Conservation (phyloP, 2,797 vertebrate species). For the Carapus acus region DNA sequence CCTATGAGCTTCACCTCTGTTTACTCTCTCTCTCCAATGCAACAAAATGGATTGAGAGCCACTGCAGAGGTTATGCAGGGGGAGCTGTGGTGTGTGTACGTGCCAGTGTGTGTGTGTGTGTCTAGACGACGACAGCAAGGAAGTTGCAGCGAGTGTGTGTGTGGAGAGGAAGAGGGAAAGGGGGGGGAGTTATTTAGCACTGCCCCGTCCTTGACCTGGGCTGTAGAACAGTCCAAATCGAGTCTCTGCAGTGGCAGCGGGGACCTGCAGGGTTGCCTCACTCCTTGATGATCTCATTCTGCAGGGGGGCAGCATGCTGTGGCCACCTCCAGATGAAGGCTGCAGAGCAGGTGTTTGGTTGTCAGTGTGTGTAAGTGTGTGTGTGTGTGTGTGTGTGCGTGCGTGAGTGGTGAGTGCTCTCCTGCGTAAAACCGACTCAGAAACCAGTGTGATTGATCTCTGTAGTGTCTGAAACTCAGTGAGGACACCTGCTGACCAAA, state of each 20-base stretch:
- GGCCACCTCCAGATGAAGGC: conserved; percentile 57
- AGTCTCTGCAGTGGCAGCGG: conserved; percentile 54
- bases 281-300: conserved; percentile 66
- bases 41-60: conserved; percentile 21
- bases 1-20: conserved; percentile 37
- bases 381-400: conserved; percentile 20
- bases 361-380: conserved; percentile 21
- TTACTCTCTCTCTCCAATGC: conserved; percentile 27
- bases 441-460: conserved; percentile 53
- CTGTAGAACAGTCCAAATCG: conserved; percentile 30
- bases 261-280: conserved; percentile 47
- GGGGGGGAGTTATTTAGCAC: conserved; percentile 24
- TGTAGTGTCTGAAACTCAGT: conserved; percentile 37
- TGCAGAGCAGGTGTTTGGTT: conserved; percentile 59
- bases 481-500: conserved; percentile 54
- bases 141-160: conserved; percentile 31
- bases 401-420: conserved; percentile 27
- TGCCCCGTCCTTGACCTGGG: conserved; percentile 54
- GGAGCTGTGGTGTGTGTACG: conserved; percentile 12
- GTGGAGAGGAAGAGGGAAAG: conserved; percentile 27
- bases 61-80: conserved; percentile 34
- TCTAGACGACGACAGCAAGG: conserved; percentile 32
- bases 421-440: conserved; percentile 41
- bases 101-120: conserved; percentile 12
- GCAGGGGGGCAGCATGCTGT: conserved; percentile 53